phyloP scores from a whole-genome alignment of 2,113 vertebrate species.

The Lonchura striata region DNA sequence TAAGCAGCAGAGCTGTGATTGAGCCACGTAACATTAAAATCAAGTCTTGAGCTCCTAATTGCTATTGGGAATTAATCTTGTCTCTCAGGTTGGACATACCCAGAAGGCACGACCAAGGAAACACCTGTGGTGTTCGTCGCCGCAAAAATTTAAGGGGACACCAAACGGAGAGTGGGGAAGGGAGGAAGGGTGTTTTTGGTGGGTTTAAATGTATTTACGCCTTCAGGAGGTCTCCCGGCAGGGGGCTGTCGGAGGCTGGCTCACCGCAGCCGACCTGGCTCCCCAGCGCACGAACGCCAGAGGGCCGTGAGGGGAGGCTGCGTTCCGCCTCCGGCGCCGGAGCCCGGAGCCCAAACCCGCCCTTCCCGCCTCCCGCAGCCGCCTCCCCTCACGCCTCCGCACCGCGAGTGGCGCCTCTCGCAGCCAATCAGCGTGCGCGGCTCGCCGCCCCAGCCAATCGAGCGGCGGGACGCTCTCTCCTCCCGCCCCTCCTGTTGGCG shows the following conservation, averaged over 20 bases:
- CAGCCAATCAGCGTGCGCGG: neutral
- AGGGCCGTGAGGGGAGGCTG: fast-evolving
- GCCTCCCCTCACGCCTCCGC: fast-evolving
- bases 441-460: neutral
- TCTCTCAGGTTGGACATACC: neutral
- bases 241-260: neutral
- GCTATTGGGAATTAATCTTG: neutral
- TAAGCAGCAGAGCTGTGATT: neutral
- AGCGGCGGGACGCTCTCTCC: fast-evolving
- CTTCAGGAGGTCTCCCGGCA: neutral
- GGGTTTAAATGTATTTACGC: neutral
- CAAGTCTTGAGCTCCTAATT: neutral
- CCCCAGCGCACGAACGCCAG: fast-evolving
- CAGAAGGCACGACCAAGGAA: neutral
- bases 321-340: fast-evolving
- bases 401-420: fast-evolving
- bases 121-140: neutral
- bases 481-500: neutral
- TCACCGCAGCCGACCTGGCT: neutral
- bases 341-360: neutral
- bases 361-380: neutral
- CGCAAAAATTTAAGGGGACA: neutral
- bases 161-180: fast-evolving
- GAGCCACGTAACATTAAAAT: neutral
- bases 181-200: neutral